Conservation (phyloP, 2,888 invertebrate genomes). For the Drosophila basisetae region DNA sequence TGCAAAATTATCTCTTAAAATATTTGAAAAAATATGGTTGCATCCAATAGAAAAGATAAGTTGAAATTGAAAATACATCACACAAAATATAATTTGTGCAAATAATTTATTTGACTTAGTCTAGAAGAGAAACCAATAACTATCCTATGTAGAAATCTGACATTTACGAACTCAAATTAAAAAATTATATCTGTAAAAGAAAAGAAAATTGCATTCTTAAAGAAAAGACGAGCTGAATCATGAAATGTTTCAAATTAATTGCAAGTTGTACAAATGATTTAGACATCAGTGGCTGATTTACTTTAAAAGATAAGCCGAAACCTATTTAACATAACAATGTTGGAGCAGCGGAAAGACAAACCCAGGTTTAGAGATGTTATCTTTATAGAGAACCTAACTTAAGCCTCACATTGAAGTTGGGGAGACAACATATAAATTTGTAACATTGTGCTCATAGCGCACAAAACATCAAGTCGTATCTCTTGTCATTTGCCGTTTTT, state of each 20-base stretch:
- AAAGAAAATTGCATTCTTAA: not conserved
- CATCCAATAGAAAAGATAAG: not conserved
- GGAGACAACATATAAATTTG: conserved; percentile 19
- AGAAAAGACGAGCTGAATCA: not conserved
- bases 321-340: not conserved
- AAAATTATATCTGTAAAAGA: fast-evolving
- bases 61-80: not conserved
- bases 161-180: not conserved
- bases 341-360: not conserved
- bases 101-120: not conserved
- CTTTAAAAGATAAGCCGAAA: not conserved
- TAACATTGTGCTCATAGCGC: conserved; percentile 13
- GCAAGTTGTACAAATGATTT: not conserved
- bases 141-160: not conserved
- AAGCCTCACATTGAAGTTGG: not conserved
- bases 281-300: not conserved
- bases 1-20: not conserved
- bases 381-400: not conserved
- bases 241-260: not conserved
- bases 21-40: too few species aligned
- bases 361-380: not conserved
- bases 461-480: conserved; percentile 43
- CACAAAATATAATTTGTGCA: not conserved
- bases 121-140: not conserved
- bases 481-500: conserved; percentile 69